A percentile compares a stretch with the other conserved stretches of the same genome.
Evolutionary conservation across 2,888 invertebrate species (phyloP).

Genomic region (Drosophila macrospina): DNA sequence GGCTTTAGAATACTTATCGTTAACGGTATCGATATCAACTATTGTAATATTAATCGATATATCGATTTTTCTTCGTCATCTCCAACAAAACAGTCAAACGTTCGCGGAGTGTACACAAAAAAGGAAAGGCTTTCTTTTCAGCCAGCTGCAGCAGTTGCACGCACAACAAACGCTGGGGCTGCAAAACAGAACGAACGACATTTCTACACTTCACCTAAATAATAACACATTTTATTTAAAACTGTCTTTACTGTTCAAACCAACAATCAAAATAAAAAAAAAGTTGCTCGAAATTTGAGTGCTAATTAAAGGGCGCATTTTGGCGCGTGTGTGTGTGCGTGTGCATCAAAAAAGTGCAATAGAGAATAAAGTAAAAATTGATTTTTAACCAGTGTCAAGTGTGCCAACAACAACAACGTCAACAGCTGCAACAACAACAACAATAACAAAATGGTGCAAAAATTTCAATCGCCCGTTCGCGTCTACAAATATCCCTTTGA

Average conservation of each 20-base stretch:
- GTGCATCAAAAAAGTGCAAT: constrained; percentile 45
- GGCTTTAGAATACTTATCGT: not conserved
- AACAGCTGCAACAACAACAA: constrained; percentile 20
- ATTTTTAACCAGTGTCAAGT: constrained; percentile 65
- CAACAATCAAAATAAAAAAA: constrained; percentile 28
- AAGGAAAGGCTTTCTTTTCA: constrained; percentile 62
- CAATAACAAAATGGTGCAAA: constrained; percentile 92
- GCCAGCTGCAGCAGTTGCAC: constrained; percentile 64
- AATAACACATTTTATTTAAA: constrained; percentile 16
- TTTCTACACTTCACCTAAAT: constrained; percentile 22
- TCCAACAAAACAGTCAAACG: constrained; percentile 35
- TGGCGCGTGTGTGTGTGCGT: constrained; percentile 36
- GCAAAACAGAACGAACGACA: constrained; percentile 14
- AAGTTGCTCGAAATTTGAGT: constrained; percentile 30
- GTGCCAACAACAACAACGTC: constrained; percentile 38
- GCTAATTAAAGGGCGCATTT: constrained; percentile 29
- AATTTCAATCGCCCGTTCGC: constrained; percentile 96
- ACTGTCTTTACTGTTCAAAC: constrained; percentile 21
- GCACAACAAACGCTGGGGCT: constrained; percentile 62
- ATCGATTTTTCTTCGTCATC: constrained; percentile 16
- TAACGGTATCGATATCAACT: not conserved
- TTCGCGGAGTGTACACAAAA: constrained; percentile 59
- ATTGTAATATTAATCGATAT: constrained; percentile 3
- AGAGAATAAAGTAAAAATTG: constrained; percentile 47
- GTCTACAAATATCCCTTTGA: constrained; percentile 98